phyloP scores from a whole-genome alignment of 1,140 invertebrate species.

The Episyrphus balteatus region DNA sequence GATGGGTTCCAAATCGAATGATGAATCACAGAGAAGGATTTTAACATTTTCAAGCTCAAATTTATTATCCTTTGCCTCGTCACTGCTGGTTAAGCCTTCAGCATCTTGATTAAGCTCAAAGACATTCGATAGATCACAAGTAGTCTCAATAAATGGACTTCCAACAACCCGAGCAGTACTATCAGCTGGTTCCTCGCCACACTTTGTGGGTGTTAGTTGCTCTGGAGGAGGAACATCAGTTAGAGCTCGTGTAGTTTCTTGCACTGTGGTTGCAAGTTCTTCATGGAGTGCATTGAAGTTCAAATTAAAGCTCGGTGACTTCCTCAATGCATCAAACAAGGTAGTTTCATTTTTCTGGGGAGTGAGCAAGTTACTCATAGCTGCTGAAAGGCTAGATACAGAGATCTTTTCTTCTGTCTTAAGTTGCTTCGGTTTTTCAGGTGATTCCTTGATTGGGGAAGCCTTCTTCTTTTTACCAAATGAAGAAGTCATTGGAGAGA shows the following conservation, averaged over 20 bases:
- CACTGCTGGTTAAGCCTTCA: conserved; percentile 32
- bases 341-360: conserved; percentile 3
- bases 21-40: conserved; percentile 22
- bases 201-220: conserved; percentile 1
- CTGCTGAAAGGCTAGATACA: neutral
- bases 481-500: neutral
- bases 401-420: conserved; percentile 6
- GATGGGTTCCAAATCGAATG: conserved; percentile 26
- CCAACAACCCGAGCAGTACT: conserved; percentile 15
- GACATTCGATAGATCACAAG: conserved; percentile 18
- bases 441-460: conserved; percentile 29
- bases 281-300: conserved; percentile 30
- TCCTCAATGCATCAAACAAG: conserved; percentile 27
- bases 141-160: conserved; percentile 41
- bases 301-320: conserved; percentile 35
- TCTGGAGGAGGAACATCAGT: conserved; percentile 17
- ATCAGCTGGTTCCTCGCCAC: neutral
- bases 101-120: conserved; percentile 28
- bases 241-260: conserved; percentile 27
- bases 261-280: conserved; percentile 28
- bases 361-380: conserved; percentile 8
- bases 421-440: conserved; percentile 3
- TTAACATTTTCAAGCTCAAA: conserved; percentile 43
- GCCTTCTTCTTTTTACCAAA: conserved; percentile 24
- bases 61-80: conserved; percentile 37